These are phyloP conservation scores for Brachionus koreanus DNA, from an alignment of 1,140 invertebrate species.

Conservation along the genomic window DNA sequence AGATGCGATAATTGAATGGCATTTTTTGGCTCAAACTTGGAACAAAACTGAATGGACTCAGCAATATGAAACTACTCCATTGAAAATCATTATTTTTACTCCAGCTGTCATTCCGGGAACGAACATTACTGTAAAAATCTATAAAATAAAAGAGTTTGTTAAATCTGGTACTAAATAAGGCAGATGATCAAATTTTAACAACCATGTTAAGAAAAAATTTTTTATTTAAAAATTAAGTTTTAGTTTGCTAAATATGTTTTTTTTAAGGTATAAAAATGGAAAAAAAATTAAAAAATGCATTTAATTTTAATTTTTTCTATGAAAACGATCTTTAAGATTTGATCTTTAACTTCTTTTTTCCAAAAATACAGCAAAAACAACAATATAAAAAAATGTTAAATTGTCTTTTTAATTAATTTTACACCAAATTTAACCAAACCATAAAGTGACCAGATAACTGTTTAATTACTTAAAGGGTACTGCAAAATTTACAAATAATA, in stretches of 20 bases:
- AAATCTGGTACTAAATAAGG: neutral
- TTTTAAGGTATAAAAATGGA: too few relatives aligned
- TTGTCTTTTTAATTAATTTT: too few relatives aligned
- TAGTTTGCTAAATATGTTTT: too few relatives aligned
- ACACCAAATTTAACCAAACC: neutral
- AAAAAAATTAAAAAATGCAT: too few relatives aligned
- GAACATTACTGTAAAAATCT: neutral
- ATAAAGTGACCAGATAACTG: neutral
- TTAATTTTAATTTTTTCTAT: too few relatives aligned
- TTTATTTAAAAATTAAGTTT: too few relatives aligned
- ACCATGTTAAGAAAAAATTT: neutral
- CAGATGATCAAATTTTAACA: neutral
- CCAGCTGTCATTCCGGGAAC: neutral
- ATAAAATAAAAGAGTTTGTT: neutral
- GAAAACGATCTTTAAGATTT: too few relatives aligned
- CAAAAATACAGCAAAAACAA: neutral
- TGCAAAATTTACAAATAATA: neutral
- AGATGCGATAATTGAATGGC: neutral
- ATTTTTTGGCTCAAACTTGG: conserved; percentile 17
- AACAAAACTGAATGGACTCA: neutral
- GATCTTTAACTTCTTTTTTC: too few relatives aligned
- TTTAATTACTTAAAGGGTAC: neutral
- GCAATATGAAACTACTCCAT: neutral
- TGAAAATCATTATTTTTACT: conserved; percentile 8
- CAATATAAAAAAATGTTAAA: neutral